Evolutionary conservation across 2,888 invertebrate species (phyloP).

Genomic region (Aporophyla lueneburgensis): DNA sequence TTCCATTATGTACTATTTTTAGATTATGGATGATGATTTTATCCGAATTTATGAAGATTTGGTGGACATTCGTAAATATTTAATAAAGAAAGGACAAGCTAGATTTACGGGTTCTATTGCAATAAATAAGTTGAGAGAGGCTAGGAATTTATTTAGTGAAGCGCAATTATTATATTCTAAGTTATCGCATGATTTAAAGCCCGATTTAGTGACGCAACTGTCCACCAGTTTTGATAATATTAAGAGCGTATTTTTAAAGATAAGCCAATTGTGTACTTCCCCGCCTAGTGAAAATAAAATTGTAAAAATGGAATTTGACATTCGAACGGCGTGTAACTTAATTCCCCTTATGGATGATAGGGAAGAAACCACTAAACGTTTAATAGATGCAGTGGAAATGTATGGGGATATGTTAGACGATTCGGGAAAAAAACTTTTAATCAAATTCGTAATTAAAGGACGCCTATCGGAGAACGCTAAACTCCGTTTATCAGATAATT

Average conservation of each 20-base stretch:
- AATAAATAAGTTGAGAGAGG: too few species aligned
- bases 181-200: constrained; percentile 1
- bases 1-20: neutral
- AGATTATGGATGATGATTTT: neutral
- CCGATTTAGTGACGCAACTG: neutral
- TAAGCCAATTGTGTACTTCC: neutral
- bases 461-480: neutral
- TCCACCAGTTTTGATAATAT: neutral
- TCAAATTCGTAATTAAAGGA: constrained; percentile 5
- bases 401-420: neutral
- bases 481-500: neutral
- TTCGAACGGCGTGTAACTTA: too few species aligned
- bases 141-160: neutral
- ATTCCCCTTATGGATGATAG: too few species aligned
- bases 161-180: constrained; percentile 6
- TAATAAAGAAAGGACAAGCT: too few species aligned
- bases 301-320: too few species aligned
- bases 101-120: too few species aligned
- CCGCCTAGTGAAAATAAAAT: neutral
- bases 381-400: constrained; percentile 7
- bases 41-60: neutral
- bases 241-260: neutral
- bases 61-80: too few species aligned
- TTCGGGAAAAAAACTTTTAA: neutral
- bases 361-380: constrained; percentile 2